Percentiles rank a stretch among this genome's conserved stretches.
Evolutionary conservation across 2,888 invertebrate genomes (phyloP).

Genomic region (Hirtodrosophila trivittata): DNA sequence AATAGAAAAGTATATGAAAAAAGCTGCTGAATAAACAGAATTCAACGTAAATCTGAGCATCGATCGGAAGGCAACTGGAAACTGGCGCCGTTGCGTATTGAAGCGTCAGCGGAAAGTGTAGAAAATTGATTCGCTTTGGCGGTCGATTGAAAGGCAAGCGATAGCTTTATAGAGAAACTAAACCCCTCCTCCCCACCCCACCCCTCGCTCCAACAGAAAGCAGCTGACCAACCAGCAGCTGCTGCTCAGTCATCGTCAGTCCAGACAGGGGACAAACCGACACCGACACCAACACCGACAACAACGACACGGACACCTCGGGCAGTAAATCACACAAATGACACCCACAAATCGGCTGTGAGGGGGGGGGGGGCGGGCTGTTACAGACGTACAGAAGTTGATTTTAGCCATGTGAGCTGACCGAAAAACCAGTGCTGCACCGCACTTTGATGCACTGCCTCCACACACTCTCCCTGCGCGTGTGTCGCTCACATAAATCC

Average conservation of each 20-base stretch:
- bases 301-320: constrained; percentile 28
- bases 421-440: constrained; percentile 53
- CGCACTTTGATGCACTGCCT: constrained; percentile 54
- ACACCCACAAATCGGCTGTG: constrained; percentile 20
- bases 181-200: too few species aligned
- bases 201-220: constrained; percentile 18
- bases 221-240: constrained; percentile 17
- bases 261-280: constrained; percentile 26
- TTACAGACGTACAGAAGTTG: neutral
- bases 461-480: constrained; percentile 8
- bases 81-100: neutral
- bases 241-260: constrained; percentile 25
- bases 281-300: constrained; percentile 21
- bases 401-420: constrained; percentile 39
- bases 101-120: constrained; percentile 57
- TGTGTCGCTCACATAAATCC: constrained; percentile 45
- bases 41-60: neutral
- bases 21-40: constrained; percentile 35
- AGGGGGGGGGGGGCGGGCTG: neutral
- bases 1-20: constrained; percentile 21
- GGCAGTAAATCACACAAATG: constrained; percentile 68
- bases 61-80: neutral
- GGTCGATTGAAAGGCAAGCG: constrained; percentile 73
- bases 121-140: constrained; percentile 49
- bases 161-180: too few species aligned